Base-by-base conservation (phyloP, 2,797 vertebrate species). In the Phrynocephalus guinanensis region DNA sequence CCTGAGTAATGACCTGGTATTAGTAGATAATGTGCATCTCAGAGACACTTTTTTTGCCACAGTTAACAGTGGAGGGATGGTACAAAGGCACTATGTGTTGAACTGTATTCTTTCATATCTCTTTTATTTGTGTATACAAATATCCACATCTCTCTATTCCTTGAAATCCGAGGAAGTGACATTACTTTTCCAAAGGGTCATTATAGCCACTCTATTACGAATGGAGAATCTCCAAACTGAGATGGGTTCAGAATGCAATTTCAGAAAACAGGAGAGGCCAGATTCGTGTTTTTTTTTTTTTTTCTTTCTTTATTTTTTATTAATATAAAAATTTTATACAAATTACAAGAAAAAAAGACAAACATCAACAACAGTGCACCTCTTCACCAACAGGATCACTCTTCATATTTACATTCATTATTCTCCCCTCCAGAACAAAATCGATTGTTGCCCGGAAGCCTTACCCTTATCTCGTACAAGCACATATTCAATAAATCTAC, bases 1-100 rank as follows among this genome's bases (percentile, higher is more conserved):
- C 96, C 96, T 96, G 95, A 95, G 95, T 97, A 96, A 97, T 96
- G 96, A 96, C 96, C 96, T 97, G 96, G 96, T 95, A 97, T 97
- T 97, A 97, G 97, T 95, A 97, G 97, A 96, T 97, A 97, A 97
- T 96, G 95, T 86, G 94, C 93, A 94, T 95, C 94, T 96, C 96
- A 94, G 95, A 96, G 94, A 96, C 94, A 93, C 88, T 91, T 92
- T 94, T 94, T 91, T 92, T 94, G 96, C 95, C 95, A 95, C 94
- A 93, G 89, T 28, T n/a, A 30, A 48, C 26, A 30, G 16, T n/a
- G 10, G n/a, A 6, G 10, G 7, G 30, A 88, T 84, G 89, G 78
- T 92, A 93, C 92, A 92, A 91, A 82, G 81, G 95, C 96, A 95
- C 95, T 97, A 91, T 9, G 52, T 80, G 20, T 94, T 83, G 79